Percentiles rank a stretch among this genome's conserved stretches.
Conservation (phyloP, 2,888 invertebrate genomes). For the Oscheius onirici region DNA sequence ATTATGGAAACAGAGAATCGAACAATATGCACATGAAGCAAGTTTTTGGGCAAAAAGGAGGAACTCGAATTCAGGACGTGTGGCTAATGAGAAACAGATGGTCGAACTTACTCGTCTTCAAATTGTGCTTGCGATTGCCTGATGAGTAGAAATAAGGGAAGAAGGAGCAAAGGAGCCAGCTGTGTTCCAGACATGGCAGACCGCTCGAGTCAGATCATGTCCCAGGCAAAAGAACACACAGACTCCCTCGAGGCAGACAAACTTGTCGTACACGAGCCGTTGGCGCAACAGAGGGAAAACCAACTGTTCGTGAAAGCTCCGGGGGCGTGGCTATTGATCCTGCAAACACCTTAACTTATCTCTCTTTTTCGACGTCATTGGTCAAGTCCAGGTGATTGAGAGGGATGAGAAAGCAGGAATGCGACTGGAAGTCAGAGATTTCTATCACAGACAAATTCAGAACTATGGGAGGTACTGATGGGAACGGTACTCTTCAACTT, state of each 20-base stretch:
- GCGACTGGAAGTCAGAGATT: too few species aligned
- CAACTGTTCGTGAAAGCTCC: slow-evolving; percentile 22
- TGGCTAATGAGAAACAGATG: slow-evolving; percentile 29
- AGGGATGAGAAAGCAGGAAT: not conserved
- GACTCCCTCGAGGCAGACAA: slow-evolving; percentile 15
- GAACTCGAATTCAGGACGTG: not conserved
- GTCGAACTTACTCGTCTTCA: slow-evolving; percentile 24
- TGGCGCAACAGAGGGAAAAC: slow-evolving; percentile 33
- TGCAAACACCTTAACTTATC: slow-evolving; percentile 29
- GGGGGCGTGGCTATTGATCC: slow-evolving; percentile 28
- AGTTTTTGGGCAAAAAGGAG: slow-evolving; percentile 3
- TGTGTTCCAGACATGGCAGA: not conserved
- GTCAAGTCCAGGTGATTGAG: slow-evolving; percentile 5
- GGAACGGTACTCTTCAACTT: too few species aligned
- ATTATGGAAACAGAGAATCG: slow-evolving; percentile 25
- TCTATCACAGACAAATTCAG: too few species aligned
- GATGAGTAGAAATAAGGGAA: slow-evolving; percentile 18
- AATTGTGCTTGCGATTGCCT: slow-evolving; percentile 2
- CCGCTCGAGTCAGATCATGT: slow-evolving; percentile 14
- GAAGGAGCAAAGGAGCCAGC: slow-evolving; percentile 4
- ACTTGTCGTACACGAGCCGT: slow-evolving; percentile 33
- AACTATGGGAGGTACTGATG: too few species aligned
- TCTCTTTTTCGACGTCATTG: slow-evolving; percentile 3
- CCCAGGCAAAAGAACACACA: slow-evolving; percentile 1
- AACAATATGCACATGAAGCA: not conserved